These are phyloP conservation scores for Natrix natrix DNA, from an alignment of 2,797 vertebrate species.

Conservation along the genomic window DNA sequence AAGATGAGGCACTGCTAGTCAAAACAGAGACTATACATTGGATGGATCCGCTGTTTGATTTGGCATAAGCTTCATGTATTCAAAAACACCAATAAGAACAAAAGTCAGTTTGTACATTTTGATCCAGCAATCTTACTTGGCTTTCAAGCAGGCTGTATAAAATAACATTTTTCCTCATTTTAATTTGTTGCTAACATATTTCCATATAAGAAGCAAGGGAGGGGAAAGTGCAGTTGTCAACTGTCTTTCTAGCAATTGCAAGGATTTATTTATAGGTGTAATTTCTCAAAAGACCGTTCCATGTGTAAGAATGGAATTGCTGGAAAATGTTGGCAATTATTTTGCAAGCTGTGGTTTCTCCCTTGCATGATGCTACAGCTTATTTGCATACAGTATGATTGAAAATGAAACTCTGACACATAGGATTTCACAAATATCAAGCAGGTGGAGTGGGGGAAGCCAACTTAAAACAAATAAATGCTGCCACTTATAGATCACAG, in stretches of 20 bases:
- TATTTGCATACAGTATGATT: constrained; percentile 57
- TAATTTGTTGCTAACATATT: constrained; percentile 39
- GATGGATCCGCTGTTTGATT: neutral
- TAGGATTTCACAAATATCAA: constrained; percentile 49
- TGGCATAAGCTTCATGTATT: neutral
- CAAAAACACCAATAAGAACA: neutral
- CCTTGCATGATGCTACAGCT: constrained; percentile 40
- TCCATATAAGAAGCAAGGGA: constrained; percentile 29
- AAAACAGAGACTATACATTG: neutral
- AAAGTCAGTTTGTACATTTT: constrained; percentile 20
- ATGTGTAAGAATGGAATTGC: constrained; percentile 45
- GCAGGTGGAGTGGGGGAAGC: constrained; percentile 6
- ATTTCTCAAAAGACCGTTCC: constrained; percentile 42
- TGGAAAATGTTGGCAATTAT: constrained; percentile 58
- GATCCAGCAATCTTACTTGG: constrained; percentile 17
- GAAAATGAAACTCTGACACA: constrained; percentile 55
- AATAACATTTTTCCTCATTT: constrained; percentile 17
- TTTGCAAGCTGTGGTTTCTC: constrained; percentile 48
- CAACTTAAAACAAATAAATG: constrained; percentile 58
- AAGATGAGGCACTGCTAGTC: neutral
- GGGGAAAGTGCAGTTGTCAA: constrained; percentile 2
- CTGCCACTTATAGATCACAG: constrained; percentile 67
- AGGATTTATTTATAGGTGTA: constrained; percentile 45
- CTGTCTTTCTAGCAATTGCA: constrained; percentile 12
- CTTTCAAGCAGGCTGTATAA: constrained; percentile 6